Evolutionary conservation across 2,113 vertebrate species (phyloP).

Genomic region (Gallinago media): DNA sequence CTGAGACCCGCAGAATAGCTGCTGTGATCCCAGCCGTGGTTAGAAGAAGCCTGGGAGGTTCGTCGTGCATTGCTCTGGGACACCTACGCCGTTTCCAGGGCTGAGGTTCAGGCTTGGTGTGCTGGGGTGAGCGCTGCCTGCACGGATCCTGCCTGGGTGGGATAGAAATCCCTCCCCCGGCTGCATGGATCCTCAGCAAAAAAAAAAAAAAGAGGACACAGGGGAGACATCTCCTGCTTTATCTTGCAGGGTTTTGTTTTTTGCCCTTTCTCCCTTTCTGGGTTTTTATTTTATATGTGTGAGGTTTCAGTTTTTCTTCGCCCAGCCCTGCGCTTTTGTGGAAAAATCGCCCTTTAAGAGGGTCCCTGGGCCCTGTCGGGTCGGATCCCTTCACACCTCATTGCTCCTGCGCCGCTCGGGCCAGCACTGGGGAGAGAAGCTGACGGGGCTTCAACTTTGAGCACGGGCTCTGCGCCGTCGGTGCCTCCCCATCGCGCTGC

Average conservation of each 20-base stretch:
- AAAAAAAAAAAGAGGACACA: neutral
- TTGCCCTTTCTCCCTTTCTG: neutral
- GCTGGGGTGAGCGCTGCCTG: neutral
- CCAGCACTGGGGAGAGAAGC: neutral
- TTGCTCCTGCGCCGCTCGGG: neutral
- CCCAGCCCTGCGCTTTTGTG: neutral
- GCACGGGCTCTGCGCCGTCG: accelerated
- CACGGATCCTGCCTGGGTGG: neutral
- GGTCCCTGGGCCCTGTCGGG: neutral
- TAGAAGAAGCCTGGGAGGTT: neutral
- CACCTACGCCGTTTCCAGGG: neutral
- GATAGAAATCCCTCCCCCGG: neutral
- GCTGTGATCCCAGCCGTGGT: neutral
- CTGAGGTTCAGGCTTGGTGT: neutral
- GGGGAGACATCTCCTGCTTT: neutral
- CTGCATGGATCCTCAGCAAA: neutral
- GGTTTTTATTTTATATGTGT: neutral
- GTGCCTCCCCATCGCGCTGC: accelerated
- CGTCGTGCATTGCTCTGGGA: neutral
- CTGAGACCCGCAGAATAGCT: neutral
- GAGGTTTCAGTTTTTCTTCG: neutral
- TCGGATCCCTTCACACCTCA: neutral
- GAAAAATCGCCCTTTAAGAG: neutral
- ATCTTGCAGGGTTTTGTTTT: neutral
- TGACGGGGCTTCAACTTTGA: accelerated